Base-by-base conservation (phyloP, 2,797 vertebrate species). In the Rhynchotus rufescens region DNA sequence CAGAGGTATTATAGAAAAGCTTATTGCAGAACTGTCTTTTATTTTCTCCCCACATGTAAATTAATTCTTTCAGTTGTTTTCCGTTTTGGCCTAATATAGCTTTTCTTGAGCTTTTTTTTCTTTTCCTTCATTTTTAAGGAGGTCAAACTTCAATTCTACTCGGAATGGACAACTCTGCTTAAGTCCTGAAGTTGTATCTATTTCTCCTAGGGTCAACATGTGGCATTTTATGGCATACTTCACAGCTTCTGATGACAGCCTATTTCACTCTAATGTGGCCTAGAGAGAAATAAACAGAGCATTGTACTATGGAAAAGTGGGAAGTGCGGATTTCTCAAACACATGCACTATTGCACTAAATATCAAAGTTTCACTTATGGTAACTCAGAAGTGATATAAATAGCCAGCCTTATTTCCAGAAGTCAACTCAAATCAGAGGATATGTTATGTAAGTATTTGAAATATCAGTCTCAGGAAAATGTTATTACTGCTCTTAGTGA, bases 201-300 rank as follows among this genome's bases (percentile, higher is more conserved):
- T 88, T 81, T 57, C 21, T 73, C n/a, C 26, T 40, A 69, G 32
- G 23, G 30, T 82, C 38, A 92, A 66, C 75, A 81, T 86, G 67
- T 89, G 90, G 80, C 64, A 64, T 91, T 94, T 96, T 94, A 91
- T 77, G 52, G 80, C 84, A 73, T 34, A 80, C 32, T 82, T 92
- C 80, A 61, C 52, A 22, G 52, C 17, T 82, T 88, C 61, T 82
- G 69, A 92, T 38, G 51, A 75, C 47, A 92, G 23, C 56, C 75
- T 40, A 80, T 93, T 94, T 95, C 42, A 89, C 80, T 90, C 60
- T 85, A 85, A 78, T 82, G 67, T 57, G 77, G 81, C 30, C 66
- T 75, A 56, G 69, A 83, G 76, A 85, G 49, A 92, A 90, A 89
- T 76, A 93, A 94, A 91, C 32, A 51, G 30, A 44, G 12, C 23